Percentiles rank a stretch among this genome's conserved stretches.
Conservation (phyloP, 2,888 invertebrate species). For the Heliconius hortense region DNA sequence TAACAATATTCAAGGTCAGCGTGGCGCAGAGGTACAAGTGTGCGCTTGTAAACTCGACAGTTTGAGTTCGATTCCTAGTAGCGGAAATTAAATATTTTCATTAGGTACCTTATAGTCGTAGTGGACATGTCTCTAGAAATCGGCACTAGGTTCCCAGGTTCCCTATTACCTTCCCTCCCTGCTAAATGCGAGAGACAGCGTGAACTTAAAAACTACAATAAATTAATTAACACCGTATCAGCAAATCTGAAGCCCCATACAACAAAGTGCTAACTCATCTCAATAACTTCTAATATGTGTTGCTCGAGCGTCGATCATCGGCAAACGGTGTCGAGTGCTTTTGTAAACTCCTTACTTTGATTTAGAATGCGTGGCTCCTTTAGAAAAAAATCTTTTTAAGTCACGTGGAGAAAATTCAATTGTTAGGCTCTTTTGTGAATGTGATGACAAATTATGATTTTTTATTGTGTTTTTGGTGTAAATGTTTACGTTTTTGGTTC, state of each 20-base stretch:
- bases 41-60: too few species aligned
- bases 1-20: too few species aligned
- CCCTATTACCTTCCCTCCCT: too few species aligned
- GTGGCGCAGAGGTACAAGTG: too few species aligned
- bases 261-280: constrained; percentile 67
- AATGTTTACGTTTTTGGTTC: background rate
- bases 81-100: too few species aligned
- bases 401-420: constrained; percentile 32
- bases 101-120: too few species aligned
- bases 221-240: constrained; percentile 14
- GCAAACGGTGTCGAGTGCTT: constrained; percentile 45
- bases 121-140: too few species aligned
- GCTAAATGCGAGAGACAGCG: too few species aligned
- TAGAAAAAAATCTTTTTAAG: constrained; percentile 36
- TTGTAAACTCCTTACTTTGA: constrained; percentile 44
- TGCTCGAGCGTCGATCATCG: constrained; percentile 51
- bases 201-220: too few species aligned
- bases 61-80: too few species aligned
- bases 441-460: constrained; percentile 18
- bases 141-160: too few species aligned
- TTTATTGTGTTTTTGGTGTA: background rate
- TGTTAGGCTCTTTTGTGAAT: constrained; percentile 15
- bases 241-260: constrained; percentile 41
- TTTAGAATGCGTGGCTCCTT: constrained; percentile 39
- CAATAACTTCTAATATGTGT: constrained; percentile 73